Conservation (phyloP, 2,113 vertebrate species). For the Rhea pennata region DNA sequence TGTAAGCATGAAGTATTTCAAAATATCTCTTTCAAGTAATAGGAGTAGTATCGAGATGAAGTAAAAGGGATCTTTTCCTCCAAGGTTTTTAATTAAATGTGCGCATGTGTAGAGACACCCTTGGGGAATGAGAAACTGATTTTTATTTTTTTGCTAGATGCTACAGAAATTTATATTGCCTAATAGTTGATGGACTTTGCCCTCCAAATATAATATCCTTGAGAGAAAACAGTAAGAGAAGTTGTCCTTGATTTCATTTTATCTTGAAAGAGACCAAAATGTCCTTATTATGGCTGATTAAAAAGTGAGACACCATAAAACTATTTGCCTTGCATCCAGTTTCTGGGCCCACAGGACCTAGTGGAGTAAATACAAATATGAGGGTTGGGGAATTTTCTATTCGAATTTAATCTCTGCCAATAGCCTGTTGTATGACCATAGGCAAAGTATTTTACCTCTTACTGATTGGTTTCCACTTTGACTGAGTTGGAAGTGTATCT, state of each 20-base stretch:
- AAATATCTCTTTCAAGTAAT: constrained; percentile 47
- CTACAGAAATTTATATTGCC: not conserved
- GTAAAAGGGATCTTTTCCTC: constrained; percentile 15
- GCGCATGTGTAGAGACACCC: not conserved
- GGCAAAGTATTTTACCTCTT: not conserved
- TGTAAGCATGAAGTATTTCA: constrained; percentile 21
- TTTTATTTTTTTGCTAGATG: constrained; percentile 31
- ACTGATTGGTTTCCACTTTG: not conserved
- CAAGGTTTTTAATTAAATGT: constrained; percentile 9
- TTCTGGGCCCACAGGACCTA: not conserved
- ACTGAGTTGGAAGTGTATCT: not conserved
- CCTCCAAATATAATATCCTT: constrained; percentile 1
- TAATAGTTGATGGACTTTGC: not conserved
- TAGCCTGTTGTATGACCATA: not conserved
- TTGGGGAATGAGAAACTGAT: constrained; percentile 27
- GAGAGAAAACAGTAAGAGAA: not conserved
- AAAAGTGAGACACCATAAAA: not conserved
- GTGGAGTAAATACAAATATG: not conserved
- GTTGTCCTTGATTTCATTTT: not conserved
- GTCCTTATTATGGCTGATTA: not conserved
- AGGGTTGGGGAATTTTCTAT: not conserved
- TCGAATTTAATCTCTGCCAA: not conserved
- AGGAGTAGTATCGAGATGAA: not conserved
- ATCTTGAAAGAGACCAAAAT: not conserved
- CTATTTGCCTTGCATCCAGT: not conserved